Conservation (phyloP, 2,888 invertebrate species). For the Bibio marci region DNA sequence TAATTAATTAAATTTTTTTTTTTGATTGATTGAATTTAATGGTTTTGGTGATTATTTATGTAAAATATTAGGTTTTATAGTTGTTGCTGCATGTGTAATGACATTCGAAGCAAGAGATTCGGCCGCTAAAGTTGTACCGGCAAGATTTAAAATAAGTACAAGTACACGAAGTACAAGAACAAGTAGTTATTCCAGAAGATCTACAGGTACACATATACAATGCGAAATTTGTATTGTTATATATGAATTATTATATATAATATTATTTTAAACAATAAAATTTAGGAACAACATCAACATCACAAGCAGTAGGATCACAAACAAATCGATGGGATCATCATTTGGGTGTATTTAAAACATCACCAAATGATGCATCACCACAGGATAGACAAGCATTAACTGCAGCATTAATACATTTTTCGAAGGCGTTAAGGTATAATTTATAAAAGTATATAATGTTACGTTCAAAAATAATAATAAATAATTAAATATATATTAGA, state of each 20-base stretch:
- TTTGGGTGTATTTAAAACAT: conserved; percentile 47
- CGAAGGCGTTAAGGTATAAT: conserved; percentile 21
- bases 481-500: neutral
- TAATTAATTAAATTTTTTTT: too few species aligned
- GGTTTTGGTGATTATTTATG: too few species aligned
- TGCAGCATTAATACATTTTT: conserved; percentile 32
- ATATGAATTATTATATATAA: too few species aligned
- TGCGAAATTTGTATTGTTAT: neutral
- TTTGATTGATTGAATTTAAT: too few species aligned
- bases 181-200: conserved; percentile 22
- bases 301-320: conserved; percentile 3
- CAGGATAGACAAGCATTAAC: conserved; percentile 32
- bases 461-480: too few species aligned
- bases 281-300: neutral
- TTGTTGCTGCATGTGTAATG: conserved; percentile 95
- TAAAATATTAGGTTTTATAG: conserved; percentile 82
- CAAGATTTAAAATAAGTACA: conserved; percentile 36
- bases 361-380: conserved; percentile 27
- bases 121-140: conserved; percentile 80
- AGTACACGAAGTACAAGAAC: conserved; percentile 25
- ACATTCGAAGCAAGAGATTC: conserved; percentile 96
- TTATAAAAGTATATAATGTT: conserved; percentile 4
- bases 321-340: conserved; percentile 41
- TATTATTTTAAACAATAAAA: too few species aligned
- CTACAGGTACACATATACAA: conserved; percentile 18